Conservation (phyloP, 2,113 vertebrate species). For the Equus quagga region DNA sequence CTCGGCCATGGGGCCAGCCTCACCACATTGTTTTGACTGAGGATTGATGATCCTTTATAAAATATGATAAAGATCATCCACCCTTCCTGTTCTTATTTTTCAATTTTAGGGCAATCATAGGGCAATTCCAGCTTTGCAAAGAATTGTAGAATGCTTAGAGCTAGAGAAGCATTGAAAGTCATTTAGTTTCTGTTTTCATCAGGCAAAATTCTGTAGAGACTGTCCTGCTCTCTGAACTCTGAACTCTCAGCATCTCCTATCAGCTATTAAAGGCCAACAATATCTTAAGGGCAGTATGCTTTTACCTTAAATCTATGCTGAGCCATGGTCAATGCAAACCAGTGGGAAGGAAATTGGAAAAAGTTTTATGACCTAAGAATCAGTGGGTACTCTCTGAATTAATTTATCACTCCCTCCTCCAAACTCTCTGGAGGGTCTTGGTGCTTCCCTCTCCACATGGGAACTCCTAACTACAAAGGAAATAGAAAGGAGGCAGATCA, state of each 20-base stretch:
- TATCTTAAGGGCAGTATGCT: background rate
- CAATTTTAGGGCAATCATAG: background rate
- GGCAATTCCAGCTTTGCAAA: background rate
- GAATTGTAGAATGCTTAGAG: background rate
- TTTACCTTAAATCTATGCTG: background rate
- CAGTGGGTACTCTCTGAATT: background rate
- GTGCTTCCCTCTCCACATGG: background rate
- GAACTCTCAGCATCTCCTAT: background rate
- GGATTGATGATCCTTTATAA: background rate
- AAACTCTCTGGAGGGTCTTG: background rate
- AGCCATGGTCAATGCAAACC: background rate
- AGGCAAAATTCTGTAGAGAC: background rate
- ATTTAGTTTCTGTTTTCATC: background rate
- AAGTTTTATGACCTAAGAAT: background rate
- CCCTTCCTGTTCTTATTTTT: background rate
- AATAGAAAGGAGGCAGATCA: background rate
- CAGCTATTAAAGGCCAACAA: background rate
- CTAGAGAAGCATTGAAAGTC: background rate
- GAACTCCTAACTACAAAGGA: background rate
- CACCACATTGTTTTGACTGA: background rate
- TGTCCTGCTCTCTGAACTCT: background rate
- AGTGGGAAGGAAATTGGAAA: background rate
- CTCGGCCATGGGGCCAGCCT: too few species aligned
- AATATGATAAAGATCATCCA: background rate
- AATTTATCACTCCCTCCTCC: background rate